Conservation (phyloP, 2,888 invertebrate genomes). For the Didymodactylos carnosus region DNA sequence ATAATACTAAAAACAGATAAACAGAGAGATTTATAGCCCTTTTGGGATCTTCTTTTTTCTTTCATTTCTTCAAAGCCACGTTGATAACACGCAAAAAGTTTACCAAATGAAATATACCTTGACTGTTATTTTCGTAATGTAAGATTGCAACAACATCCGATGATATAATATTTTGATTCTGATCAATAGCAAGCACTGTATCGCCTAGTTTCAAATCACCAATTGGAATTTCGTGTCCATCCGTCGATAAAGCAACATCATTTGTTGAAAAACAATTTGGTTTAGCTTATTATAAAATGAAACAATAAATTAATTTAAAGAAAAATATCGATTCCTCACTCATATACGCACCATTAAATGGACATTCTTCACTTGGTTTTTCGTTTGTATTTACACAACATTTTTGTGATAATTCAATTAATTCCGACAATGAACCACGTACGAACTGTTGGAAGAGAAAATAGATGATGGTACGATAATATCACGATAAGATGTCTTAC, state of each 20-base stretch:
- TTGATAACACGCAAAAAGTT: no score
- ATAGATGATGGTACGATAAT: neutral
- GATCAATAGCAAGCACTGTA: constrained; percentile 5
- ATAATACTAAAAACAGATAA: neutral
- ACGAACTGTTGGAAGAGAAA: neutral
- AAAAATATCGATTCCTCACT: neutral
- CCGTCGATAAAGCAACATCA: neutral
- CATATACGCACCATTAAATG: constrained; percentile 3
- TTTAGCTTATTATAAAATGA: neutral
- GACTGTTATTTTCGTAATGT: neutral
- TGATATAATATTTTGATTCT: neutral
- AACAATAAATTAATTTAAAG: neutral
- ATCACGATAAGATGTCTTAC: neutral
- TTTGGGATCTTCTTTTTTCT: no score
- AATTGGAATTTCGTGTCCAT: constrained; percentile 1
- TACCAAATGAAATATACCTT: neutral
- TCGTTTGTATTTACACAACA: constrained; percentile 4
- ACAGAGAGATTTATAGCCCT: neutral
- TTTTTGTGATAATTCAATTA: constrained; percentile 7
- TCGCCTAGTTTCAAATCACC: constrained; percentile 10
- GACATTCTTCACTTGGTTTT: constrained; percentile 7
- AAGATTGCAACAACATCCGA: constrained; percentile 5
- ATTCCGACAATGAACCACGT: constrained; percentile 7
- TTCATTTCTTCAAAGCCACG: no score
- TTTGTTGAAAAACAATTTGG: constrained; percentile 5